Percentiles rank a stretch among this genome's conserved stretches.
Evolutionary conservation across 2,113 vertebrate genomes (phyloP).

Genomic region (Grus americana): DNA sequence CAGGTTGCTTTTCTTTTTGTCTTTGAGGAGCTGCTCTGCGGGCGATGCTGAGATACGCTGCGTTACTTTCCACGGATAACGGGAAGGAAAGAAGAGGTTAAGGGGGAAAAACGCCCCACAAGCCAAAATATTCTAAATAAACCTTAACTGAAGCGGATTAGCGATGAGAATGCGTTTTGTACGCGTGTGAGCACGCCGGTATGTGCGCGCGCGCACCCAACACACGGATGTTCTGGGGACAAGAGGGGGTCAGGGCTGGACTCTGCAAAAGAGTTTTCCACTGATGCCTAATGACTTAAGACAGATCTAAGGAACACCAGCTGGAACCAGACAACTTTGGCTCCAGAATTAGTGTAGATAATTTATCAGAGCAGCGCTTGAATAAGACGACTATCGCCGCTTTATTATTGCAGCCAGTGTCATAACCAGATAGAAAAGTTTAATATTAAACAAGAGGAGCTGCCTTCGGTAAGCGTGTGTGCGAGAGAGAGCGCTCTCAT

Average conservation of each 20-base stretch:
- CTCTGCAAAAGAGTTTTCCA: conserved; percentile 69
- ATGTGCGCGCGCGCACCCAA: neutral
- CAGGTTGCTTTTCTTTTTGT: neutral
- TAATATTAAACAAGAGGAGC: conserved; percentile 74
- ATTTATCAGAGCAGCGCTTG: conserved; percentile 74
- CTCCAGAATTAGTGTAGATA: conserved; percentile 76
- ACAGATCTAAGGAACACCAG: conserved; percentile 77
- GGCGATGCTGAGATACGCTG: neutral
- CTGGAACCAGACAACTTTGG: conserved; percentile 75
- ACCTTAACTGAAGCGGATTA: conserved; percentile 47
- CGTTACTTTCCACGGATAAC: neutral
- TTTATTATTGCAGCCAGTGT: conserved; percentile 68
- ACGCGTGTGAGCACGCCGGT: neutral
- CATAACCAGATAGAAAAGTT: conserved; percentile 71
- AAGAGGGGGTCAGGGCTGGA: conserved; percentile 54
- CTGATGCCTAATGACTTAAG: conserved; percentile 73
- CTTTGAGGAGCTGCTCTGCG: neutral
- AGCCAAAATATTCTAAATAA: conserved; percentile 5
- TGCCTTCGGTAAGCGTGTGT: conserved; percentile 37
- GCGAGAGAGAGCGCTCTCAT: neutral
- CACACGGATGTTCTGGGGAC: conserved; percentile 42
- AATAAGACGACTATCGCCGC: conserved; percentile 59
- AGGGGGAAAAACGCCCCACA: neutral
- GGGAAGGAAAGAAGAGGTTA: neutral
- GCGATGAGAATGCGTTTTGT: conserved; percentile 9